Evolutionary conservation across 2,888 invertebrate genomes (phyloP), one percentile per base, ranked within the genome.

Genomic region (Acanthopleura granulata): DNA sequence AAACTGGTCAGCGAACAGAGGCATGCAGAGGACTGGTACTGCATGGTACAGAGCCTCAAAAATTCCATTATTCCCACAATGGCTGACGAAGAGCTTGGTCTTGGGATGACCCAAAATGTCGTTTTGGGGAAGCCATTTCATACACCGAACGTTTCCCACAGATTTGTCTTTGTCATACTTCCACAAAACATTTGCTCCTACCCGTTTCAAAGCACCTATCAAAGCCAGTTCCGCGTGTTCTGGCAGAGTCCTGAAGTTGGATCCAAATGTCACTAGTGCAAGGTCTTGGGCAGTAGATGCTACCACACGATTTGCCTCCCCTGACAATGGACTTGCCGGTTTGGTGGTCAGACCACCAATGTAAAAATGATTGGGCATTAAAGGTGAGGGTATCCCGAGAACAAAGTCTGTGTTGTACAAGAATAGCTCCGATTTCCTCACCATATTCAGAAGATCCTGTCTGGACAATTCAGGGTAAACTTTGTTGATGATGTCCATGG

Each of bases 21-120:
- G 82, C 1, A 81, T 69, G 61, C 79, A 78, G 0, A 85, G 61
- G 71, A 84, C 78, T 0, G 85, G 85, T 14, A 85, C 81, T 6
- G 74, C 84, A 40, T 84, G 82, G 74, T 81, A 84, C 12, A 85
- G 66, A 3, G 76, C 80, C 74, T 85, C 85, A 75, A 78, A 84
- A 51, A 81, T 79, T 22, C 84, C 80, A 70, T 83, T 83, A 49
- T 76, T 79, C 12, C 84, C 84, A 49, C 81, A 82, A 71, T 85
- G 84, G 6, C 81, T 79, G n/a, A 85, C 74, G 66, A 85, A 84
- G 6, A 83, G 75, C 62, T 77, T 80, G 12, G 77, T 72, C 14
- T 79, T 81, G 3, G 70, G 77, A 69, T 84, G 81, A n/a, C 77
- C 83, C 18, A 83, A 70, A 14, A 84, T 49, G 62, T 83, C 84